phyloP scores from a whole-genome alignment of 2,113 vertebrate species.

The Ibidorhyncha struthersii region DNA sequence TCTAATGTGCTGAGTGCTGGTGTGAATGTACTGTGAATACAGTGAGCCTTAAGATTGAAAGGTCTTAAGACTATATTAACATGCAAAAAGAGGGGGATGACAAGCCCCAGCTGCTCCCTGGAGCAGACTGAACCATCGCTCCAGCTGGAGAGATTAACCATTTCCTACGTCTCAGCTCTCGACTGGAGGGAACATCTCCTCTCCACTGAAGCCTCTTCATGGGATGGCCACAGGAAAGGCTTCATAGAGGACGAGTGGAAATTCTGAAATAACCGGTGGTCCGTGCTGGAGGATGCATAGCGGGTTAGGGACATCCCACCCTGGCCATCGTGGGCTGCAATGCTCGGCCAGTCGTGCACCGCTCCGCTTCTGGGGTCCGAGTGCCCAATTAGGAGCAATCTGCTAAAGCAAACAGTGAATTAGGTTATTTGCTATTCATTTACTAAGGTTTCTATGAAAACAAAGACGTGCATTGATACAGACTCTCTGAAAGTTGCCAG shows the following conservation, averaged over 20 bases:
- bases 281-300: background rate
- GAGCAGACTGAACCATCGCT: background rate
- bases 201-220: background rate
- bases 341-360: background rate
- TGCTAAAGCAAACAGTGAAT: background rate
- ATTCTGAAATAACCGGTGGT: background rate
- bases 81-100: background rate
- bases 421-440: background rate
- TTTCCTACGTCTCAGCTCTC: background rate
- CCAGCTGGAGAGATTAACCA: background rate
- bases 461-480: background rate
- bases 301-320: background rate
- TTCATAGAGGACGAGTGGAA: background rate
- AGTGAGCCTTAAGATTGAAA: background rate
- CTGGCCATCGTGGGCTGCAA: background rate
- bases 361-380: rapidly evolving
- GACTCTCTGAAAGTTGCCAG: background rate
- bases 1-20: background rate
- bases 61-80: background rate
- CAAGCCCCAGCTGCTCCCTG: conserved; percentile 31
- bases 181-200: background rate
- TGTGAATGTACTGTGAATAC: background rate
- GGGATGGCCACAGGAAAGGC: background rate
- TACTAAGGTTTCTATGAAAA: background rate
- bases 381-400: background rate